Evolutionary conservation across 2,113 vertebrate species (phyloP).

Genomic region (Cyphomyrus plagiostoma): DNA sequence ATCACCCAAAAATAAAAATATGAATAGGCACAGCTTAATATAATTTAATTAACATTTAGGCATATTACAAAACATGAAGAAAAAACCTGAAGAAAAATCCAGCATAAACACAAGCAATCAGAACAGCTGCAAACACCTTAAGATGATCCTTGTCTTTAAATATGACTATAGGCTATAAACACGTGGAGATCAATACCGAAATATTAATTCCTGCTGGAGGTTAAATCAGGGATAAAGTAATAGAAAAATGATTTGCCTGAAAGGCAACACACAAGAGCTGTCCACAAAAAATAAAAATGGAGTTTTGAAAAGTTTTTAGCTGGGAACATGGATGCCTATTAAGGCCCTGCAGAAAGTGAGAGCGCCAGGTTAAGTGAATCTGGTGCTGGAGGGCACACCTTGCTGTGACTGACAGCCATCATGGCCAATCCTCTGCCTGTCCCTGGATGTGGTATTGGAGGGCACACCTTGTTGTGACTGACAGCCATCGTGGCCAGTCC

Average conservation of each 20-base stretch:
- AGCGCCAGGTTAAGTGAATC: neutral
- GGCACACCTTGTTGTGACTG: neutral
- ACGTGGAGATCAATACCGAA: neutral
- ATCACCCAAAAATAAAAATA: neutral
- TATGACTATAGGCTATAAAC: neutral
- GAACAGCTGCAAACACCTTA: neutral
- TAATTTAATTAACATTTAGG: neutral
- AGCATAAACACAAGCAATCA: neutral
- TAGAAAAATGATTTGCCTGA: neutral
- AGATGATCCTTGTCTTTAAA: neutral
- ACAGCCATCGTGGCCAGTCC: neutral
- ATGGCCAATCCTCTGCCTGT: constrained; percentile 16
- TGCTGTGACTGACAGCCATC: constrained; percentile 7
- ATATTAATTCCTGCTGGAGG: neutral
- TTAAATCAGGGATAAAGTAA: neutral
- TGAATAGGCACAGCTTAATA: neutral
- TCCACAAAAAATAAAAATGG: neutral
- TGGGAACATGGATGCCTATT: neutral
- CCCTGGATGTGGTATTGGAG: neutral
- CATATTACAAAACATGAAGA: neutral
- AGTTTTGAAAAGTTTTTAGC: neutral
- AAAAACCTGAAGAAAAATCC: neutral
- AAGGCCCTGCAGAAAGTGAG: neutral
- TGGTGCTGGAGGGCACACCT: neutral
- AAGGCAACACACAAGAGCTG: neutral